Base-by-base conservation (phyloP, 1,140 invertebrate species). In the honey bee (Apis mellifera) region DNA sequence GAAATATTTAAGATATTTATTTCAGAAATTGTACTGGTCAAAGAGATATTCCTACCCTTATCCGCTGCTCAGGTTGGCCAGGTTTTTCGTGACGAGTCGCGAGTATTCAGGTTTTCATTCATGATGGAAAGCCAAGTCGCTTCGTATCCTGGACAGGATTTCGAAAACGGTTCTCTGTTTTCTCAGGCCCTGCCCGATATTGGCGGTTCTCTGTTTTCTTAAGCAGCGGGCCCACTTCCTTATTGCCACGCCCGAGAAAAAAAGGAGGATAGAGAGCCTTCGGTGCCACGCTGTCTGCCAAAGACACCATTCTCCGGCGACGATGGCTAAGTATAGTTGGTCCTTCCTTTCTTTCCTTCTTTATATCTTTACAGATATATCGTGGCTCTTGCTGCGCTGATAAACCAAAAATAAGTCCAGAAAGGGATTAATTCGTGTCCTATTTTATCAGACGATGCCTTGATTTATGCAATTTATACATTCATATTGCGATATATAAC, bases 251-350 rank as follows among this genome's bases (percentile, higher is more conserved):
- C 81, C 88, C 86, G 89, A 55, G 79, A 70, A 60, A 82, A 82
- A 86, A 60, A 84, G 66, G 23, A 80, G 70, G 86, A 85, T 65
- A 86, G 77, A 89, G 26, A 82, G 19, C 70, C 74, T 86, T 88
- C 84, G 93, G 92, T 92, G 93, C 93, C 93, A 93, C 87, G 92
- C 93, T 89, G 93, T 93, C 93, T 94, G 85, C 86, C 86, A 78
- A 73, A 65, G 69, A 73, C 65, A 75, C 66, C 66, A 70, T 78
- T 78, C 78, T 48, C 65, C 17, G 66, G 15, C 52, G 55, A 82
- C 69, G 59, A 57, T 50, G 52, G n/a, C 26, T 1, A 13, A 52
- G 73, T 26, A 26, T 12, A 26, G 64, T 50, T 59, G 65, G 55
- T 74, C n/a, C 62, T 65, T 42, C 32, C n/a, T 26, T 65, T 42